Conservation (phyloP, 2,888 invertebrate species). For the Cosmia trapezina region DNA sequence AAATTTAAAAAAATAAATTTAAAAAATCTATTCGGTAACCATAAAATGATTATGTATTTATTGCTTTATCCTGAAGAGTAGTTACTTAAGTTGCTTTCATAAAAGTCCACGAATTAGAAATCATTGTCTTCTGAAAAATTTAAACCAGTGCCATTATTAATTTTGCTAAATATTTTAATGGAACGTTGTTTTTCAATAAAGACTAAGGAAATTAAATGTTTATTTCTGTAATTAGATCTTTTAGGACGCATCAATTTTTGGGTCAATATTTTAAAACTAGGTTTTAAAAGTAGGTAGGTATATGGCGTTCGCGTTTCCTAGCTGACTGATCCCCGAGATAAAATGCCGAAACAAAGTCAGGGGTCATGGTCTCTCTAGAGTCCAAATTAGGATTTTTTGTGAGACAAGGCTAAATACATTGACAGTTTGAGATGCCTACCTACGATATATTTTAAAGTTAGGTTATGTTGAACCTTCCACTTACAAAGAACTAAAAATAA, state of each 20-base stretch:
- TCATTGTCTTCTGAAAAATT: neutral
- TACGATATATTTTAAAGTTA: neutral
- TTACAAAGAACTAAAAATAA: neutral
- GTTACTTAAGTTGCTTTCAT: too few relatives aligned
- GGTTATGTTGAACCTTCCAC: slow-evolving; percentile 12
- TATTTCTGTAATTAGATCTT: neutral
- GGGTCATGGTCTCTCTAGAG: neutral
- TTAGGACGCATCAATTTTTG: too few relatives aligned
- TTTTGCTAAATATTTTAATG: neutral
- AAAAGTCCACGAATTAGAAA: neutral
- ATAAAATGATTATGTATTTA: neutral
- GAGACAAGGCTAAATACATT: neutral
- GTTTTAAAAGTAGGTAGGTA: too few relatives aligned
- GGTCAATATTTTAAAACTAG: too few relatives aligned
- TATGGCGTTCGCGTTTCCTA: too few relatives aligned
- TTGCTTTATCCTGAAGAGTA: neutral
- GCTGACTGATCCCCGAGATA: too few relatives aligned
- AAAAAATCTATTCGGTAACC: neutral
- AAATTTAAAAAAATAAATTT: neutral
- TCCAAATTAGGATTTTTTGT: neutral
- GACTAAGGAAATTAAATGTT: neutral
- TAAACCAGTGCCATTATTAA: neutral
- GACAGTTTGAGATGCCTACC: too few relatives aligned
- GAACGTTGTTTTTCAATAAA: neutral
- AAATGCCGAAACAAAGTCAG: neutral